Base-by-base conservation (phyloP, 2,113 vertebrate genomes). In the Excalfactoria chinensis region DNA sequence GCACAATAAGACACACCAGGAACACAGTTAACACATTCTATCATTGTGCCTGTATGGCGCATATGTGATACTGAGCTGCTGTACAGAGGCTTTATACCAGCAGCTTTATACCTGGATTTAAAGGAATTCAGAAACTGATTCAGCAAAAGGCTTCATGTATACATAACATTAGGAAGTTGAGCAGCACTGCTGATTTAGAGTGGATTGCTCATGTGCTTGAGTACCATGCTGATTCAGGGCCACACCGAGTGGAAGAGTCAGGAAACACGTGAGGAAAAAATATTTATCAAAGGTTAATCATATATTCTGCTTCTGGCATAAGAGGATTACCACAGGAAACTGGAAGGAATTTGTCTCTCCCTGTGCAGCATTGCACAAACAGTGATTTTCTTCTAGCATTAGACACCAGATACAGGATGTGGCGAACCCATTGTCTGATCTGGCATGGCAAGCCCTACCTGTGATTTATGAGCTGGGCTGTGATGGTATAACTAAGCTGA, bases 331-430 rank as follows among this genome's bases (percentile, higher is more conserved):
- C 59, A 72, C 58, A 90, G 84, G 73, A 88, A 92, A 66, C 49
- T 56, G 46, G 70, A 75, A 92, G 55, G 70, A 88, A 92, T 93
- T 91, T 86, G n/a, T 82, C 44, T 82, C 76, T 58, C 88, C 28
- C 21, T 53, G 44, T 44, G 73, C 53, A 84, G n/a, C 13, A 5
- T 14, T 86, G 41, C 68, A 84, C 40, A 68, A 89, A 77, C 18
- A 60, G 19, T 2, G 7, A 41, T 84, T 95, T 90, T 88, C 66
- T 72, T 86, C 67, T 44, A 79, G 41, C 49, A 28, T 58, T 55
- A 69, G 73, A 63, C 63, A 79, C 26, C 37, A 90, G 75, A 44
- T 56, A 51, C 2, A 44, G 73, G 32, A 74, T 71, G 41, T 78
- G 84, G 51, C 1, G 2, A 82, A 44, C 13, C 56, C 60, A 77